Conservation (phyloP, 2,888 invertebrate genomes). For the Cerceris rybyensis region DNA sequence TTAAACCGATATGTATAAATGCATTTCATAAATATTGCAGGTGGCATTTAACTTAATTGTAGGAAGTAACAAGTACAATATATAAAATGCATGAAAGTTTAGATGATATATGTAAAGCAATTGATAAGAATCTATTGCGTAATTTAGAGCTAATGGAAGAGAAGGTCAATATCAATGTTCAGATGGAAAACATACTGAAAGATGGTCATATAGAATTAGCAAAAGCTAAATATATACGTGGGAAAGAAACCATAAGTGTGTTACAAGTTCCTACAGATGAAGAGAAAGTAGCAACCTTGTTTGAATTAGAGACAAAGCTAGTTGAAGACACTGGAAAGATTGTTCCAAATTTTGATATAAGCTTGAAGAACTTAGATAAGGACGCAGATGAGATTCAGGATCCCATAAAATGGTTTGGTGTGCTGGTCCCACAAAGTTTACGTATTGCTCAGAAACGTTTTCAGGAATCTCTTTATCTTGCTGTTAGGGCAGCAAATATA, state of each 20-base stretch:
- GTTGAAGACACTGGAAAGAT: slow-evolving; percentile 74
- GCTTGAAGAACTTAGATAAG: slow-evolving; percentile 73
- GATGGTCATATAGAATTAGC: slow-evolving; percentile 89
- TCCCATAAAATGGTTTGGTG: slow-evolving; percentile 94
- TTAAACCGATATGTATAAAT: background rate
- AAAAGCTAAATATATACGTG: slow-evolving; percentile 91
- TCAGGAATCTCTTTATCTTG: slow-evolving; percentile 86
- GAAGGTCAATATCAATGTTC: slow-evolving; percentile 86
- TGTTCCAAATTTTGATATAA: slow-evolving; percentile 74
- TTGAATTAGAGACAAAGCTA: slow-evolving; percentile 76
- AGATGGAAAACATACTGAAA: slow-evolving; percentile 87
- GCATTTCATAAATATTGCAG: slow-evolving; percentile 8
- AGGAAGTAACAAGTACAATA: background rate
- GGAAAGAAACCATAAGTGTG: slow-evolving; percentile 87
- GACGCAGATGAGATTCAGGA: slow-evolving; percentile 75
- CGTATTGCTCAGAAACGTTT: slow-evolving; percentile 89
- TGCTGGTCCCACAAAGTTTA: slow-evolving; percentile 91
- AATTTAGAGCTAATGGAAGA: slow-evolving; percentile 89
- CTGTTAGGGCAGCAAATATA: slow-evolving; percentile 87
- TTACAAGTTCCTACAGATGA: slow-evolving; percentile 88
- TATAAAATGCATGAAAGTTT: slow-evolving; percentile 66
- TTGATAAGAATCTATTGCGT: slow-evolving; percentile 88
- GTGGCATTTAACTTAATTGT: too few species aligned
- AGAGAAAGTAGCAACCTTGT: slow-evolving; percentile 71
- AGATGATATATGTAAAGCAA: slow-evolving; percentile 83